Evolutionary conservation across 2,113 vertebrate genomes (phyloP).

Genomic region (Prietella phreatophila): DNA sequence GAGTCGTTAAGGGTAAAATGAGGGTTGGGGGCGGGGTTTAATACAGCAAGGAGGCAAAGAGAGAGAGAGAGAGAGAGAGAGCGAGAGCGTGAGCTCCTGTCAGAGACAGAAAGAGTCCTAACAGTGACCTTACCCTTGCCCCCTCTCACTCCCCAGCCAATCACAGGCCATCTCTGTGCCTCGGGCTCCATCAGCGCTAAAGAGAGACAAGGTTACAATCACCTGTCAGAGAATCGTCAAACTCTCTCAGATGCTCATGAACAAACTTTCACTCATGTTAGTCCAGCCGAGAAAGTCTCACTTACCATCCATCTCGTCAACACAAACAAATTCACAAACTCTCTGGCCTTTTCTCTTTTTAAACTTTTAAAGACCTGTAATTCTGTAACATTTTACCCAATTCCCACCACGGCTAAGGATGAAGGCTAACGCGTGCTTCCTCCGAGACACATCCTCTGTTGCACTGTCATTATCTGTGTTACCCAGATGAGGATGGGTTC

Average conservation of each 20-base stretch:
- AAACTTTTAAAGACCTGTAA: not conserved
- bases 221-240: conserved; percentile 84
- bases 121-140: conserved; percentile 94
- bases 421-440: not conserved
- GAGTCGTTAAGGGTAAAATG: conserved; percentile 67
- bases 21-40: conserved; percentile 53
- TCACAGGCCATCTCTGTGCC: conserved; percentile 71
- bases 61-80: conserved; percentile 69
- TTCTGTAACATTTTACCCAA: not conserved
- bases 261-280: conserved; percentile 31
- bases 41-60: conserved; percentile 63
- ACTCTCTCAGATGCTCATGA: conserved; percentile 13
- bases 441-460: too few species aligned
- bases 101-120: conserved; percentile 77
- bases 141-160: conserved; percentile 74
- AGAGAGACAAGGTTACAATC: conserved; percentile 94
- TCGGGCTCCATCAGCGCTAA: conserved; percentile 75
- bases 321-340: not conserved
- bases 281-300: not conserved
- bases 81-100: conserved; percentile 76
- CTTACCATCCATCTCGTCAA: not conserved
- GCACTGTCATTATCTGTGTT: too few species aligned
- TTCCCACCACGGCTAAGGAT: not conserved
- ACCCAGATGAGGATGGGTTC: too few species aligned
- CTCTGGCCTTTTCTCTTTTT: not conserved